Evolutionary conservation across 2,888 invertebrate genomes (phyloP).

Genomic region (Flexamia atlantica): DNA sequence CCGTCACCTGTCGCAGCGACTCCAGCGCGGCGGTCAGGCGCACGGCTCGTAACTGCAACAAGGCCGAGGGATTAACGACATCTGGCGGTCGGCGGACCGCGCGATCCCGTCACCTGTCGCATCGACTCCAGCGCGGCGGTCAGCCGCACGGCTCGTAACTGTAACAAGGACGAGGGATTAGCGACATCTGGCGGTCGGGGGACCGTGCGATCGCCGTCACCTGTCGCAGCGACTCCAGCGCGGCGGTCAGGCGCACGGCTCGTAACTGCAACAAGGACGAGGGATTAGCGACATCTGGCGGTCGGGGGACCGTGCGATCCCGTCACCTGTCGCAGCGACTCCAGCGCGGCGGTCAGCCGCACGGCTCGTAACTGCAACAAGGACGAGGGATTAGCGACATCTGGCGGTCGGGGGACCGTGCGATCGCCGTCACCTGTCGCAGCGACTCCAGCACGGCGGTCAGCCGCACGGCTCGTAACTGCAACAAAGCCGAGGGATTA

Average conservation of each 20-base stretch:
- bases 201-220: conserved; percentile 43
- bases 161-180: neutral
- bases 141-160: conserved; percentile 8
- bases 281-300: conserved; percentile 24
- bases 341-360: conserved; percentile 47
- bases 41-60: neutral
- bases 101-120: conserved; percentile 41
- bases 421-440: conserved; percentile 16
- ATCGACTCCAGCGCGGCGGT: conserved; percentile 42
- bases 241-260: conserved; percentile 21
- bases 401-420: conserved; percentile 40
- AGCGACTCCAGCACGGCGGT: conserved; percentile 41
- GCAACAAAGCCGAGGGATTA: neutral
- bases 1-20: conserved; percentile 14
- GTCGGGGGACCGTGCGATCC: conserved; percentile 31
- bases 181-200: conserved; percentile 18
- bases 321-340: conserved; percentile 19
- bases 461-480: conserved; percentile 6
- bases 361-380: neutral
- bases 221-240: conserved; percentile 36
- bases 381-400: too few relatives aligned
- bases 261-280: too few relatives aligned
- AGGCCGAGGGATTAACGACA: neutral
- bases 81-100: conserved; percentile 30
- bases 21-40: conserved; percentile 50